Percentiles rank a stretch among this genome's conserved stretches.
Conservation (phyloP, 2,888 invertebrate genomes). For the Seira sanloemensis region DNA sequence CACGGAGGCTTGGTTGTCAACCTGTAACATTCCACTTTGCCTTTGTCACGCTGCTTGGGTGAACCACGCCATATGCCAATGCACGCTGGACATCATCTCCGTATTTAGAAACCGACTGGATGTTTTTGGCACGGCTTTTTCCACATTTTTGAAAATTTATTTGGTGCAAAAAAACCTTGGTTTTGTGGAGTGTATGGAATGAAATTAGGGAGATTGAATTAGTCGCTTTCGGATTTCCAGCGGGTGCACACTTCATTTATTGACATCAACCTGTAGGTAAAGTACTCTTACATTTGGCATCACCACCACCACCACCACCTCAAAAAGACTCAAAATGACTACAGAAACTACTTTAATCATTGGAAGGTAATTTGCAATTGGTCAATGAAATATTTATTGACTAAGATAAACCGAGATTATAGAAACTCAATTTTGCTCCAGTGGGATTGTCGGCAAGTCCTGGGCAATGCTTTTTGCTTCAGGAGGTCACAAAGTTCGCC, state of each 20-base stretch:
- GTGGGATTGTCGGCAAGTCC: slow-evolving; percentile 95
- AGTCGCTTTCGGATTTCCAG: slow-evolving; percentile 28
- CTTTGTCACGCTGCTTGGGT: no score
- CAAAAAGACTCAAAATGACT: slow-evolving; percentile 24
- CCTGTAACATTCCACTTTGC: no score
- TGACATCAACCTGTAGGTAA: neutral
- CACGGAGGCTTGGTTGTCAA: neutral
- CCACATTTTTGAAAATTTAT: no score
- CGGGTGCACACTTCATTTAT: slow-evolving; percentile 17
- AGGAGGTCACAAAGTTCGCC: slow-evolving; percentile 90
- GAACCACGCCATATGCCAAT: no score
- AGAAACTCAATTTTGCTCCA: slow-evolving; percentile 75
- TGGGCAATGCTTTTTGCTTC: slow-evolving; percentile 98
- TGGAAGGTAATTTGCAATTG: slow-evolving; percentile 61
- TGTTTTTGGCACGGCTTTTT: no score
- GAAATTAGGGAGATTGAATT: neutral
- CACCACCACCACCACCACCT: no score
- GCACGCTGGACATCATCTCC: neutral
- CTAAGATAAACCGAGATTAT: neutral
- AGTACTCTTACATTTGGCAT: no score
- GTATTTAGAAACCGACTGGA: neutral
- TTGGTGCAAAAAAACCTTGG: neutral
- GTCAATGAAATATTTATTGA: neutral
- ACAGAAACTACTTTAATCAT: slow-evolving; percentile 67
- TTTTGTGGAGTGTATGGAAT: neutral